Evolutionary conservation across 2,888 invertebrate species (phyloP), one percentile per base, ranked within the genome.

Genomic region (Polydrusus tereticollis): DNA sequence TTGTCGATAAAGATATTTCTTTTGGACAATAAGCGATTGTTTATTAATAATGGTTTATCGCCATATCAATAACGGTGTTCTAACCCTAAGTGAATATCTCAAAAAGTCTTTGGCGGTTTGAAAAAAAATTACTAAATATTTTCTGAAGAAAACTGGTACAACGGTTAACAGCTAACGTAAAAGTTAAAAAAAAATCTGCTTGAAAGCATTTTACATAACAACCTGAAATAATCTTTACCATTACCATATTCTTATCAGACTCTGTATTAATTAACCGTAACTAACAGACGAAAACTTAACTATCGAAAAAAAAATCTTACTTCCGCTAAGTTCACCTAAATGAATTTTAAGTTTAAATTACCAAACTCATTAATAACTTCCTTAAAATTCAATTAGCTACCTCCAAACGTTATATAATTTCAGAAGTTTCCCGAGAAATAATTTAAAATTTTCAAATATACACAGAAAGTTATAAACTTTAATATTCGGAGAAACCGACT

Each of bases 371-470:
- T 81, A 82, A 81, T 81, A 80, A 81, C 78, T 79, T 79, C 60
- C 77, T 78, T 77, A 74, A 76, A 81, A 82, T 82, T 81, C 81
- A 82, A 82, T 82, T 82, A 82, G 80, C 73, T 76, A 74, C 72
- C 76, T 75, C 78, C 78, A 81, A 81, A 80, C 80, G 80, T 80
- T 78, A 79, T 78, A 78, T 79, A 79, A 80, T 82, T 80, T 71
- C 75, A 69, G 75, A 74, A 76, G 77, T 78, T 45, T 14, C n/a
- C 77, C 77, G 76, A 74, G 75, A 78, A 67, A 78, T 80, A 79
- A 80, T 80, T 81, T 76, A 72, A 67, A 76, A 64, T 64, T 60
- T 69, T 69, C 68, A 69, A 69, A 73, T 73, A 62, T 26, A 64
- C 52, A 36, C 64, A 33, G 72, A 73, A 72, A 58, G 68, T 68